phyloP scores from a whole-genome alignment of 2,888 invertebrate species.

The Cremastinae sp. region DNA sequence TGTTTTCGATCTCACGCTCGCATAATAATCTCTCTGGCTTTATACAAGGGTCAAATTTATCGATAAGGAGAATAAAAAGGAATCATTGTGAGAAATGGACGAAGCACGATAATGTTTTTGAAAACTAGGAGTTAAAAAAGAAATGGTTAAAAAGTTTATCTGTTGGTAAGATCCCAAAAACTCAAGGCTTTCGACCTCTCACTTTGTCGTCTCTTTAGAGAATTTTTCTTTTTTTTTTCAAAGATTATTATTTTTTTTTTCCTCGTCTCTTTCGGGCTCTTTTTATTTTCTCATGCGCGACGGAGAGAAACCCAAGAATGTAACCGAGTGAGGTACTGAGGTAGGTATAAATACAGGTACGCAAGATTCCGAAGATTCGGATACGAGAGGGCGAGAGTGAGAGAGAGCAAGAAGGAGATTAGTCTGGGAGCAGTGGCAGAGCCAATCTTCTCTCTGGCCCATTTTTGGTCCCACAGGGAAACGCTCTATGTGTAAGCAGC shows the following conservation, averaged over 20 bases:
- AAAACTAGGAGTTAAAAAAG: conserved; percentile 5
- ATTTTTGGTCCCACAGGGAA: conserved; percentile 30
- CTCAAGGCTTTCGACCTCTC: conserved; percentile 53
- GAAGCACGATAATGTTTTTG: conserved; percentile 36
- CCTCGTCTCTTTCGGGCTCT: conserved; percentile 44
- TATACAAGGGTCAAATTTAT: no score
- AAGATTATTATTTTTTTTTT: conserved; percentile 50
- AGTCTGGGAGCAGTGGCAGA: conserved; percentile 33
- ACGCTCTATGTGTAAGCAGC: conserved; percentile 28
- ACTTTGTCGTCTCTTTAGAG: neutral
- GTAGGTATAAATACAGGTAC: conserved; percentile 53
- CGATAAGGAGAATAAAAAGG: conserved; percentile 4
- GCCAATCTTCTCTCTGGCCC: conserved; percentile 48
- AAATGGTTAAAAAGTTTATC: conserved; percentile 62
- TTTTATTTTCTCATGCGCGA: conserved; percentile 45
- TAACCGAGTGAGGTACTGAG: conserved; percentile 55
- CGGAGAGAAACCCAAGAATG: conserved; percentile 56
- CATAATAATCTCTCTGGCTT: conserved; percentile 1
- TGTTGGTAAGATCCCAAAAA: conserved; percentile 53
- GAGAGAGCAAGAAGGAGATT: conserved; percentile 32
- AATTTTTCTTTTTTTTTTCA: conserved; percentile 19
- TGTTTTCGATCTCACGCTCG: conserved; percentile 42
- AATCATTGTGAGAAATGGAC: conserved; percentile 48
- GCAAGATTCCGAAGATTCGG: conserved; percentile 55
- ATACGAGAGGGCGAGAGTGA: conserved; percentile 24